Evolutionary conservation across 2,797 vertebrate species (phyloP), one percentile per base, ranked within the genome.

Genomic region (Discoglossus pictus): DNA sequence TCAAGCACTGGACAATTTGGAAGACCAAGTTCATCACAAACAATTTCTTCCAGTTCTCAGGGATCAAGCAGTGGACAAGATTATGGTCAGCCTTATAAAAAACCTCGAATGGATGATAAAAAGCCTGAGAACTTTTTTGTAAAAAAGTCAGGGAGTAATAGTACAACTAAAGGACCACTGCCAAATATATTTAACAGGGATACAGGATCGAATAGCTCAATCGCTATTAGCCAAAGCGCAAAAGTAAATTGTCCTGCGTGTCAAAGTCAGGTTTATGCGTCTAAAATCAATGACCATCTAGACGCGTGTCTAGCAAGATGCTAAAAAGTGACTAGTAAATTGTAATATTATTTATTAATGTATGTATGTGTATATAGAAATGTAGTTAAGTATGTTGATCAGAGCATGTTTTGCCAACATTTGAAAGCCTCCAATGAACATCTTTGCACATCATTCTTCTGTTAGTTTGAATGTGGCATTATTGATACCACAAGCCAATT

Each of bases 191-290:
- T n/a, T 1, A 27, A 73, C 27, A 13, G 1, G 4, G 17, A 55
- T 59, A 61, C 46, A 16, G 15, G 31, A 16, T n/a, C 68, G 2
- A 63, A 40, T 7, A 43, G 56, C 35, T 9, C 10, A 20, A 12
- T 3, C 50, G 38, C 18, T 1, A 10, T 12, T n/a, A 12, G 24
- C 16, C 72, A 71, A 1, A 72, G 44, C 10, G 47, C 72, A 46
- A 87, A 52, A n/a, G 94, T 99, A 51, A 74, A 21, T 70, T 99
- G 97, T 73, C 97, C 97, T 0, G 91, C 92, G 39, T 99, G 97
- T 74, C 85, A 82, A 15, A 36, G 36, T 1, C 75, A 87, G 10
- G 80, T 99, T 67, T 75, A 79, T 13, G 90, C 93, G 73, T 78
- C 87, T 9, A 75, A 87, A 61, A 92, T 99, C 77, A 99, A 99